These are phyloP conservation scores for Cyphomyrus discorhynchus DNA, from an alignment of 2,113 vertebrate species.

Conservation along the genomic window DNA sequence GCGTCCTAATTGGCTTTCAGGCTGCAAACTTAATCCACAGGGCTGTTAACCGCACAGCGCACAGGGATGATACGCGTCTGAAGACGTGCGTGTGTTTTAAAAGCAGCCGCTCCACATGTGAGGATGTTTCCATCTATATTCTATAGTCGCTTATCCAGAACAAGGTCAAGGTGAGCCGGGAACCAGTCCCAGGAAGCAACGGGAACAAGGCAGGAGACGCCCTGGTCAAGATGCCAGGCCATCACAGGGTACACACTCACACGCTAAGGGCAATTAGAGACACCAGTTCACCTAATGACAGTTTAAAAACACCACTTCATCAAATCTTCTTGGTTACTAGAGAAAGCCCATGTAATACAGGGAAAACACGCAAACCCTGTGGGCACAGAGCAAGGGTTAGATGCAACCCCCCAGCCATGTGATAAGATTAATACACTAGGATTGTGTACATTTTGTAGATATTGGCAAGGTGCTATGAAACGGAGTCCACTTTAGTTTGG, in stretches of 20 bases:
- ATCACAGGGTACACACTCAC: not conserved
- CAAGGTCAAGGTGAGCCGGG: not conserved
- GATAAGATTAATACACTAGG: not conserved
- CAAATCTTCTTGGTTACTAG: not conserved
- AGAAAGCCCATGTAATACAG: not conserved
- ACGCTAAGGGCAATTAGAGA: not conserved
- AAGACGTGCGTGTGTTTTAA: conserved; percentile 16
- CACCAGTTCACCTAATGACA: not conserved
- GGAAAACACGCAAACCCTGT: not conserved
- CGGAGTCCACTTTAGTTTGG: not conserved
- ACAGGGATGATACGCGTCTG: conserved; percentile 4
- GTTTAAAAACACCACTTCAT: not conserved
- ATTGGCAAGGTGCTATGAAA: not conserved
- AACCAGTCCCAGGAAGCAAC: not conserved
- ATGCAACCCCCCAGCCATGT: not conserved
- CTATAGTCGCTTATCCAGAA: not conserved
- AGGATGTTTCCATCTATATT: not conserved
- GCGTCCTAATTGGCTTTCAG: conserved; percentile 23
- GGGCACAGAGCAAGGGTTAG: not conserved
- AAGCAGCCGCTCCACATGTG: not conserved
- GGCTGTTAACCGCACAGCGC: not conserved
- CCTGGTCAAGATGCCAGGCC: not conserved
- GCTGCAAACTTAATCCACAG: conserved; percentile 23
- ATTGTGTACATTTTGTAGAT: not conserved
- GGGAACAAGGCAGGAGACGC: not conserved